Percentiles rank a stretch among this genome's conserved stretches.
Evolutionary conservation across 2,113 vertebrate species (phyloP).

Genomic region (Pollimyrus isidori): DNA sequence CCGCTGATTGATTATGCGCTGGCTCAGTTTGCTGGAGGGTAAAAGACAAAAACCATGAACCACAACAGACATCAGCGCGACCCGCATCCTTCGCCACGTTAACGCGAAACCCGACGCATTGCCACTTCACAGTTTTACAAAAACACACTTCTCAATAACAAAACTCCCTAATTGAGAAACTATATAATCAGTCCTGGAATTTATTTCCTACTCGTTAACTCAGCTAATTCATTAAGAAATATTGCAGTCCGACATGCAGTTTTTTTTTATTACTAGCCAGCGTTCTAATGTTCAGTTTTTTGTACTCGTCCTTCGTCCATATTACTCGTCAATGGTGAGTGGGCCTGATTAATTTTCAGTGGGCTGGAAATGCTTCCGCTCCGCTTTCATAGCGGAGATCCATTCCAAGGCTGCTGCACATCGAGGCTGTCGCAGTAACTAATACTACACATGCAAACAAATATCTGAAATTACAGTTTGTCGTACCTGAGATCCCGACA

Average conservation of each 20-base stretch:
- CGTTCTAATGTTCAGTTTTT: not conserved
- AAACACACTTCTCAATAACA: not conserved
- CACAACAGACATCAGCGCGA: not conserved
- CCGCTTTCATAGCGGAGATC: not conserved
- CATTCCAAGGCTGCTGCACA: not conserved
- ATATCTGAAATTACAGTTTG: not conserved
- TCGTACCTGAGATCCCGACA: constrained; percentile 45
- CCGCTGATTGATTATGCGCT: constrained; percentile 45
- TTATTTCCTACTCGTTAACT: not conserved
- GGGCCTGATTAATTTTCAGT: not conserved
- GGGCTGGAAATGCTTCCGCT: too few species aligned
- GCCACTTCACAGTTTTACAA: not conserved
- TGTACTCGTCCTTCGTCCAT: not conserved
- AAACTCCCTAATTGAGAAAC: not conserved
- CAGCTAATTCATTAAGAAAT: not conserved
- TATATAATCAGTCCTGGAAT: not conserved
- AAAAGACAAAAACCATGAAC: not conserved
- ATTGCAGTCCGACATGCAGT: not conserved
- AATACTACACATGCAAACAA: not conserved
- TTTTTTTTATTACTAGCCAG: not conserved
- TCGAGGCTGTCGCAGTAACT: not conserved
- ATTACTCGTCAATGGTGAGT: not conserved
- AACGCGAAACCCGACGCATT: not conserved
- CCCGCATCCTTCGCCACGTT: not conserved
- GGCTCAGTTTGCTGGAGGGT: constrained; percentile 46